These are phyloP conservation scores for Drosophila fulvimacula DNA, from an alignment of 2,888 invertebrate species.

Conservation along the genomic window DNA sequence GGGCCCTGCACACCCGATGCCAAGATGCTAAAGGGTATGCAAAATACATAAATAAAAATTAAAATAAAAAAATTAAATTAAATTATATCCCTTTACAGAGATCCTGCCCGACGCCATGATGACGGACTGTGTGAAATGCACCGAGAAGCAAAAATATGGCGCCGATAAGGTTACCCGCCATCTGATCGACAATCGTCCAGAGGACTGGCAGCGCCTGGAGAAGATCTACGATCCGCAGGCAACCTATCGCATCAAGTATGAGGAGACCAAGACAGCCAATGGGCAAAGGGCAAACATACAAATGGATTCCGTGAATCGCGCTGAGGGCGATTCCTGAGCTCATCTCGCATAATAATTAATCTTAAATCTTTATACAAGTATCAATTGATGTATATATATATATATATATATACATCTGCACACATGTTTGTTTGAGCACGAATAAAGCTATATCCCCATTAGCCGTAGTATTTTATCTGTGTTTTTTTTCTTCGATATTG, in stretches of 20 bases:
- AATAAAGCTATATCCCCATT: constrained; percentile 6
- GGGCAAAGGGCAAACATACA: not conserved
- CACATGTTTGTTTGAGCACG: not conserved
- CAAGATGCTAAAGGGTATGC: constrained; percentile 88
- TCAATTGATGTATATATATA: not conserved
- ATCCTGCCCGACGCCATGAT: constrained; percentile 90
- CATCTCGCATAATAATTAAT: not conserved
- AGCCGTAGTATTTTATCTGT: not conserved
- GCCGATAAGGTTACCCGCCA: constrained; percentile 88
- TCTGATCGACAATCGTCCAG: constrained; percentile 85
- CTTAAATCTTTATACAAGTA: not conserved
- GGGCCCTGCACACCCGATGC: constrained; percentile 90
- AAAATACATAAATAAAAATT: accelerated
- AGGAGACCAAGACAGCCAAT: constrained; percentile 83
- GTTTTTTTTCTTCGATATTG: not conserved
- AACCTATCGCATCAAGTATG: constrained; percentile 87
- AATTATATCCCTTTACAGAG: constrained; percentile 83
- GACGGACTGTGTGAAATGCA: constrained; percentile 89
- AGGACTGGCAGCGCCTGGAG: constrained; percentile 87
- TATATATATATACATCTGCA: not conserved
- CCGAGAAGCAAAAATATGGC: constrained; percentile 87
- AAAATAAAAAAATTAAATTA: too few relatives aligned
- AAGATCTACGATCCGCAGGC: constrained; percentile 88
- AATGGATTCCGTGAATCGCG: not conserved
- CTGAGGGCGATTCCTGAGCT: constrained; percentile 33